phyloP scores from a whole-genome alignment of 37 sponge, comb jelly and placozoan species.

The Halichondria panicea region DNA sequence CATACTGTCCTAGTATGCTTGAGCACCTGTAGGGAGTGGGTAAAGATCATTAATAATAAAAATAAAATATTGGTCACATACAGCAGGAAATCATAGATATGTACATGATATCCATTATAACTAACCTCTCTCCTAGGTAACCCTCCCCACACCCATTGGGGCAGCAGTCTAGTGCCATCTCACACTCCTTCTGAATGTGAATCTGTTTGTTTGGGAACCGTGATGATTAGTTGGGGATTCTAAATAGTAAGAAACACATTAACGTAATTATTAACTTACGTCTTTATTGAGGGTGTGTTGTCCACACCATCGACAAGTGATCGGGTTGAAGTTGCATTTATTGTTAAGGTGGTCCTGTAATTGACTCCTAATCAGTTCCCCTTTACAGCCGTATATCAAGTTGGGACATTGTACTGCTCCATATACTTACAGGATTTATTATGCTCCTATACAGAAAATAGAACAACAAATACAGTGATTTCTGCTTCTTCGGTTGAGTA shows the following conservation, averaged over 20 bases:
- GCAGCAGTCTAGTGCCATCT: conserved; percentile 22
- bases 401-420: conserved; percentile 36
- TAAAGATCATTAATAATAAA: neutral
- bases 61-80: neutral
- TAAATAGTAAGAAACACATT: no score
- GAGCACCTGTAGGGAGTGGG: neutral
- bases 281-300: conserved; percentile 9
- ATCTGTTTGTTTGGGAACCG: conserved; percentile 16
- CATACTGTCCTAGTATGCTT: neutral
- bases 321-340: conserved; percentile 37
- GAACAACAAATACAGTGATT: no score
- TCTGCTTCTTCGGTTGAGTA: no score
- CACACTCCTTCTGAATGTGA: conserved; percentile 45
- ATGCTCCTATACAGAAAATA: conserved; percentile 35
- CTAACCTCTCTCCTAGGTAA: conserved; percentile 56
- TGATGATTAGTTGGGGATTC: neutral
- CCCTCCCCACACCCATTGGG: conserved; percentile 54
- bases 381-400: conserved; percentile 25
- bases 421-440: conserved; percentile 26
- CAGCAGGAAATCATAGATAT: neutral
- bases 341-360: conserved; percentile 27
- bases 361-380: conserved; percentile 16
- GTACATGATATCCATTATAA: neutral
- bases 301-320: conserved; percentile 41
- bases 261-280: conserved; percentile 32